phyloP scores from a whole-genome alignment of 2,888 invertebrate species.

The Mechanitis mazaeus region DNA sequence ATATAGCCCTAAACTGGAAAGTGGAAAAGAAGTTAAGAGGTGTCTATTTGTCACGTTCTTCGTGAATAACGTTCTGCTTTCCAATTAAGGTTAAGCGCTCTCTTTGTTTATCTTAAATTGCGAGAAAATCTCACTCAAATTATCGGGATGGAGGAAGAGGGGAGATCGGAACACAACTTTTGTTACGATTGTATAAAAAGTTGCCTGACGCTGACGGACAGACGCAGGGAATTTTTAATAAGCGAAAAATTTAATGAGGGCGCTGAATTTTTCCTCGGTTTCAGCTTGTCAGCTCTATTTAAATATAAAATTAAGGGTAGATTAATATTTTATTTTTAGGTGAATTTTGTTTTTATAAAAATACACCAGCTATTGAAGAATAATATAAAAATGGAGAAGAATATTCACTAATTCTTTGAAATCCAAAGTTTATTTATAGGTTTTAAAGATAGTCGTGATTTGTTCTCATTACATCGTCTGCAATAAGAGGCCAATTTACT shows the following conservation, averaged over 20 bases:
- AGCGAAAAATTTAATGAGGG: slow-evolving; percentile 76
- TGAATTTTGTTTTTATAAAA: not conserved
- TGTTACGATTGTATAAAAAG: slow-evolving; percentile 68
- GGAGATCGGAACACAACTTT: slow-evolving; percentile 71
- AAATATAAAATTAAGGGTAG: slow-evolving; percentile 28
- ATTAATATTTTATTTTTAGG: not conserved
- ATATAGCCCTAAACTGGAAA: slow-evolving; percentile 67
- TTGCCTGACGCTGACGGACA: slow-evolving; percentile 63
- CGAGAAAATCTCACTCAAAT: slow-evolving; percentile 78
- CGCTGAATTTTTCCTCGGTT: slow-evolving; percentile 57
- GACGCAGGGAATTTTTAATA: slow-evolving; percentile 75
- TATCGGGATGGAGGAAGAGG: slow-evolving; percentile 72
- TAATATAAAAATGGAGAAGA: too few relatives aligned
- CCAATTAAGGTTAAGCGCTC: slow-evolving; percentile 77
- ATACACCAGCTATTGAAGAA: too few relatives aligned
- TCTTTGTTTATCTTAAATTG: slow-evolving; percentile 78
- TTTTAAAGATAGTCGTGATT: slow-evolving; percentile 10
- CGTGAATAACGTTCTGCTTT: slow-evolving; percentile 75
- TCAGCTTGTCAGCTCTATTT: slow-evolving; percentile 52
- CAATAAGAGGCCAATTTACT: slow-evolving; percentile 68
- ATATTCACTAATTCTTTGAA: too few relatives aligned
- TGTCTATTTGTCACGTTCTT: slow-evolving; percentile 77
- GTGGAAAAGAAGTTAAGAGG: slow-evolving; percentile 77
- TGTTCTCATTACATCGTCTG: slow-evolving; percentile 18
- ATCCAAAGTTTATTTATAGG: not conserved